A percentile compares a stretch with the other conserved stretches of the same genome.
Evolutionary conservation across 2,113 vertebrate species (phyloP).

Genomic region (Abramis brama): DNA sequence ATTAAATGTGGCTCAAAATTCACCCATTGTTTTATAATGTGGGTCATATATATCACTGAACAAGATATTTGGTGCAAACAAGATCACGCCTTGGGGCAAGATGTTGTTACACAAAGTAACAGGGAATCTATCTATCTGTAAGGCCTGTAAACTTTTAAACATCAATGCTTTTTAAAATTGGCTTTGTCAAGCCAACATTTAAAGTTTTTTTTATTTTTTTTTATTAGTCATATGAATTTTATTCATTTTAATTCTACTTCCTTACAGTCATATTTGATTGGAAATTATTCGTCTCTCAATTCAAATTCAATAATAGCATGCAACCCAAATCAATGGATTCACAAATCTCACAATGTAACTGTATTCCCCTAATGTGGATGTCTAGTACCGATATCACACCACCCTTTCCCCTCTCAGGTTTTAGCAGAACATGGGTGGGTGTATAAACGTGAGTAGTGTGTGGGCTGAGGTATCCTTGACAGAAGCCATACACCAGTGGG

Average conservation of each 20-base stretch:
- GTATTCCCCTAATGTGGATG: not conserved
- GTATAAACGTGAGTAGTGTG: slow-evolving; percentile 20
- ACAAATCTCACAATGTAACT: not conserved
- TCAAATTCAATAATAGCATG: not conserved
- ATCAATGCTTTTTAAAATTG: not conserved
- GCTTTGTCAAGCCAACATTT: not conserved
- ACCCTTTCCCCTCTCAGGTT: not conserved
- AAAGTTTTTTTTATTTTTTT: not conserved
- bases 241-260: not conserved
- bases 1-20: not conserved
- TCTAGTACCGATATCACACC: not conserved
- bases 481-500: slow-evolving; percentile 54
- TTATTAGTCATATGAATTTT: not conserved
- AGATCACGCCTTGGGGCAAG: not conserved
- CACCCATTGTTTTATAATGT: slow-evolving; percentile 20
- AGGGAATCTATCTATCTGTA: not conserved
- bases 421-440: slow-evolving; percentile 14
- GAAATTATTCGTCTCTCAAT: not conserved
- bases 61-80: slow-evolving; percentile 1
- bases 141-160: not conserved
- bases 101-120: not conserved
- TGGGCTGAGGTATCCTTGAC: slow-evolving; percentile 51
- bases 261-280: not conserved
- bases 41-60: slow-evolving; percentile 7
- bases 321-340: not conserved